phyloP scores from a whole-genome alignment of 1,140 invertebrate genomes.

The Alviniconcha marisindica region DNA sequence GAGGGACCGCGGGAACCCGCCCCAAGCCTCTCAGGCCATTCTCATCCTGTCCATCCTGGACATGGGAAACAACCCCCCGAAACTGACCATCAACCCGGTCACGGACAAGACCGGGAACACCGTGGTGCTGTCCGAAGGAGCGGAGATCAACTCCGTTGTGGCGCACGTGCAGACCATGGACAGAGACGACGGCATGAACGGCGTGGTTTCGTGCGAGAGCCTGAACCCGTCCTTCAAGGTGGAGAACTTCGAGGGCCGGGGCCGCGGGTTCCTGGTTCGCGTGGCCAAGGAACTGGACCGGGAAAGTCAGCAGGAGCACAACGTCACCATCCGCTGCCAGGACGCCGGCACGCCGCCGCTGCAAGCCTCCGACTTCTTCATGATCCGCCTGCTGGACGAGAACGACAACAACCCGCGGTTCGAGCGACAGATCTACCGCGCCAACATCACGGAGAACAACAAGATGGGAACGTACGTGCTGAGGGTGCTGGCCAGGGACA shows the following conservation, averaged over 20 bases:
- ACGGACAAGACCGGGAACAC: conserved; percentile 50
- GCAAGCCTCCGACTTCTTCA: conserved; percentile 88
- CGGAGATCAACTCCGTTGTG: conserved; percentile 57
- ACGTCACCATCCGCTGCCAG: conserved; percentile 92
- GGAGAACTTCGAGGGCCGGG: conserved; percentile 48
- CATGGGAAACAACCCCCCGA: conserved; percentile 94
- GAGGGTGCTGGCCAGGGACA: conserved; percentile 94
- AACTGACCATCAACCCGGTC: conserved; percentile 81
- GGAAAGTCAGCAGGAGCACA: conserved; percentile 88
- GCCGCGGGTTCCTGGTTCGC: conserved; percentile 75
- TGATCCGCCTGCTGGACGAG: conserved; percentile 93
- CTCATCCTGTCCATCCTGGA: conserved; percentile 85
- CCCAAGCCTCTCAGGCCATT: conserved; percentile 79
- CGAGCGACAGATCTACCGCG: conserved; percentile 90
- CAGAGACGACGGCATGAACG: conserved; percentile 61
- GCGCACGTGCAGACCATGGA: conserved; percentile 65
- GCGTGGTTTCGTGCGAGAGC: conserved; percentile 56
- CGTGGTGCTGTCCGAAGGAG: conserved; percentile 58
- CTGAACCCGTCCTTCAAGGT: conserved; percentile 53
- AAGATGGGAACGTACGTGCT: conserved; percentile 91
- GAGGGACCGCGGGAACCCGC: conserved; percentile 75
- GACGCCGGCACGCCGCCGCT: conserved; percentile 95
- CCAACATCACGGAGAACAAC: conserved; percentile 93
- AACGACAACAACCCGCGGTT: conserved; percentile 98
- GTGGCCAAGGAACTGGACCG: conserved; percentile 94